Conservation (phyloP, 2,797 vertebrate genomes). For the Phataginus tricuspis region DNA sequence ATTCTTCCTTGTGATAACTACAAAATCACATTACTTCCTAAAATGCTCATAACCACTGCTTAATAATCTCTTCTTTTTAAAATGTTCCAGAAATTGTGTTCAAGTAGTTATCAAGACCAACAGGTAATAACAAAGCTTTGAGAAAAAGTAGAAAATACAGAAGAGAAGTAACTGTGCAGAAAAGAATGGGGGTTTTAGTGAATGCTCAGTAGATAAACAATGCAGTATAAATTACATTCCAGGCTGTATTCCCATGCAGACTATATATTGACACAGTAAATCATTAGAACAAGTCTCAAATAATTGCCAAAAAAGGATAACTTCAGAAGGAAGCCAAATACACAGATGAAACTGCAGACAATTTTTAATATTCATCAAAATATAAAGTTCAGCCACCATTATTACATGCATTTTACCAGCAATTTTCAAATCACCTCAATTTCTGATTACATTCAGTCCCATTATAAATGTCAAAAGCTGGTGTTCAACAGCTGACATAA, state of each 20-base stretch:
- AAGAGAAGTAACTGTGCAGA: not conserved
- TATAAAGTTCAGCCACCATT: not conserved
- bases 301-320: not conserved
- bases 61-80: not conserved
- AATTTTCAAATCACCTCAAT: not conserved
- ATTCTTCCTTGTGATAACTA: not conserved
- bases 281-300: not conserved
- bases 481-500: not conserved
- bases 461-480: not conserved
- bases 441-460: not conserved
- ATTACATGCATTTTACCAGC: not conserved
- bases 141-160: not conserved
- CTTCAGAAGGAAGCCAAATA: not conserved
- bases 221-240: not conserved
- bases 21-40: slow-evolving; percentile 3
- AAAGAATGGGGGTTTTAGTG: not conserved
- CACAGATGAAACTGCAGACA: not conserved
- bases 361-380: not conserved
- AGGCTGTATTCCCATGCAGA: not conserved
- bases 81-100: not conserved
- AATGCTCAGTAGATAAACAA: not conserved
- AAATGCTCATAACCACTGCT: not conserved
- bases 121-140: not conserved
- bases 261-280: not conserved
- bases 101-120: not conserved